Evolutionary conservation across 2,888 invertebrate species (phyloP).

Genomic region (Helicoverpa assulta): DNA sequence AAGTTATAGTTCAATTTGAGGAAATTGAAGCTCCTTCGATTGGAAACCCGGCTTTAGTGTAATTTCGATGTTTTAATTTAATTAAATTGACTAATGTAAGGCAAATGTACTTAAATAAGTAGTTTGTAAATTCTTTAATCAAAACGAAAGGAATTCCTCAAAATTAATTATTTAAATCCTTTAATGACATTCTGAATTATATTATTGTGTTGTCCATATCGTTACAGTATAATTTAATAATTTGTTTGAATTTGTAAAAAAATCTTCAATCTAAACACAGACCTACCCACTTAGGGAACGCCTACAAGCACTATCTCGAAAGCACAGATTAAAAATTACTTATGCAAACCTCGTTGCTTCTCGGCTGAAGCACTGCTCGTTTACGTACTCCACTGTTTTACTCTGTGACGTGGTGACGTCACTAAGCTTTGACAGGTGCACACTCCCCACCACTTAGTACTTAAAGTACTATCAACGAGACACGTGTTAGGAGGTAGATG

Average conservation of each 20-base stretch:
- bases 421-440: slow-evolving; percentile 17
- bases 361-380: slow-evolving; percentile 6
- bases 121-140: background rate
- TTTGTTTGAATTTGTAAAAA: no score
- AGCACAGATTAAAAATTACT: slow-evolving; percentile 51
- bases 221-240: no score
- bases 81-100: slow-evolving; percentile 9
- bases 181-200: no score
- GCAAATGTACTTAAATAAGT: background rate
- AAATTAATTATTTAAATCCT: no score
- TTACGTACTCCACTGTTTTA: slow-evolving; percentile 8
- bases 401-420: background rate
- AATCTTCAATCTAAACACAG: background rate
- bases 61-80: slow-evolving; percentile 18
- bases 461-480: background rate
- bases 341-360: slow-evolving; percentile 34
- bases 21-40: slow-evolving; percentile 29
- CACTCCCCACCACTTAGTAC: slow-evolving; percentile 6
- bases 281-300: slow-evolving; percentile 6
- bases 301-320: slow-evolving; percentile 10
- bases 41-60: slow-evolving; percentile 2
- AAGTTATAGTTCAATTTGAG: slow-evolving; percentile 35
- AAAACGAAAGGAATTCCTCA: background rate
- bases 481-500: background rate
- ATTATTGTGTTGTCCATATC: no score